These are phyloP conservation scores for Synanthedon andrenaeformis DNA, from an alignment of 2,888 invertebrate genomes.

Conservation along the genomic window DNA sequence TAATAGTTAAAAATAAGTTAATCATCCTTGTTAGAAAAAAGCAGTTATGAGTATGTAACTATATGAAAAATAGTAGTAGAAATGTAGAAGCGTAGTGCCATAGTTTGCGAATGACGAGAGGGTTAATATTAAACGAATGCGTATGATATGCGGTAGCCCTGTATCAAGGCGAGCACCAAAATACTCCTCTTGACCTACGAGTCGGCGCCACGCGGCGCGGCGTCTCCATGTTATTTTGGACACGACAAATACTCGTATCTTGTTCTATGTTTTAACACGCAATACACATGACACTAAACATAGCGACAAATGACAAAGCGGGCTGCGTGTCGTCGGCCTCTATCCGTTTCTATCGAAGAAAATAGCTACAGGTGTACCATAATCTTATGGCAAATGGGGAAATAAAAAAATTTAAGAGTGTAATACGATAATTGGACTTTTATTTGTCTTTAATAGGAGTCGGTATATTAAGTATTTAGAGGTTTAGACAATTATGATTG, in stretches of 20 bases:
- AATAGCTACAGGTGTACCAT: too few relatives aligned
- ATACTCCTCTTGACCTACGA: conserved; percentile 64
- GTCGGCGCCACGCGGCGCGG: conserved; percentile 32
- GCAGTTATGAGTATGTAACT: too few relatives aligned
- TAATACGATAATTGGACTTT: too few relatives aligned
- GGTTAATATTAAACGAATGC: conserved; percentile 57
- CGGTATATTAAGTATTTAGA: too few relatives aligned
- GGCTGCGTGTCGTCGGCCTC: neutral
- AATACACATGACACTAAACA: neutral
- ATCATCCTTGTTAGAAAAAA: too few relatives aligned
- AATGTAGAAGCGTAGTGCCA: neutral
- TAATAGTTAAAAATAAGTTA: too few relatives aligned
- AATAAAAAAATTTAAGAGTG: too few relatives aligned
- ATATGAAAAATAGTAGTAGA: too few relatives aligned
- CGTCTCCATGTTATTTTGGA: conserved; percentile 41
- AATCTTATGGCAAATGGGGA: too few relatives aligned
- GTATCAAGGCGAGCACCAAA: conserved; percentile 65
- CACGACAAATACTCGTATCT: conserved; percentile 21
- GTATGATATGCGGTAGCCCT: conserved; percentile 62
- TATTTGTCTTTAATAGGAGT: too few relatives aligned
- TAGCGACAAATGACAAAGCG: neutral
- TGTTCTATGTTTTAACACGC: conserved; percentile 1
- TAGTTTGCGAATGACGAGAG: conserved; percentile 40
- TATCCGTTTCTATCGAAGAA: neutral
- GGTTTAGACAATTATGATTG: too few relatives aligned